These are phyloP conservation scores for Odontothrips loti DNA, from an alignment of 2,888 invertebrate species.

Conservation along the genomic window DNA sequence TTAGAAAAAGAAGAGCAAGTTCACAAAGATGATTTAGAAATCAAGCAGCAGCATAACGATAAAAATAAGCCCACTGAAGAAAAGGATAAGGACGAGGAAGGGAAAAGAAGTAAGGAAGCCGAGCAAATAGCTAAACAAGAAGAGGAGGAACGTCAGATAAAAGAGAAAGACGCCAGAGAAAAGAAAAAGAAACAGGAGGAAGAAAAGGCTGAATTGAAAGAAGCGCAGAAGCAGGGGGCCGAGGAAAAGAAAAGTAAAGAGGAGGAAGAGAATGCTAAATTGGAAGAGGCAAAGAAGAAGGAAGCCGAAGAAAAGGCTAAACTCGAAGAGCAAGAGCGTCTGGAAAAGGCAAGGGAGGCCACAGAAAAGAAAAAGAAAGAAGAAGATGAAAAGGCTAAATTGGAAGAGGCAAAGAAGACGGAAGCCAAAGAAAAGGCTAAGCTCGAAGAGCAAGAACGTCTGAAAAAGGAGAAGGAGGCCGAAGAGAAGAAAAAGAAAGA, in stretches of 20 bases:
- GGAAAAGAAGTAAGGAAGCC: constrained; percentile 45
- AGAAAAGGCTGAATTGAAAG: constrained; percentile 30
- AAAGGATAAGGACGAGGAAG: constrained; percentile 34
- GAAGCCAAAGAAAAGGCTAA: constrained; percentile 32
- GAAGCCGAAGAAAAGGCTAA: constrained; percentile 28
- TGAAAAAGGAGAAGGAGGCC: constrained; percentile 27
- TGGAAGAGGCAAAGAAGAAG: constrained; percentile 29
- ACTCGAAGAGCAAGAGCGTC: constrained; percentile 32
- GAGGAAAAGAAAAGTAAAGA: constrained; percentile 35
- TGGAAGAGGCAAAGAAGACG: constrained; percentile 31
- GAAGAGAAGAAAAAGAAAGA: constrained; percentile 31
- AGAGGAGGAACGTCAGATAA: constrained; percentile 35
- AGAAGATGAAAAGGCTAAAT: constrained; percentile 25
- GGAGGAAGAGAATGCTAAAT: constrained; percentile 37
- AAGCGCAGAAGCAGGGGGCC: constrained; percentile 32
- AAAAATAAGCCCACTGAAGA: constrained; percentile 35
- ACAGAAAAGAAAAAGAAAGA: constrained; percentile 35
- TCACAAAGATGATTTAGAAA: constrained; percentile 31
- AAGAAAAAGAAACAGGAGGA: constrained; percentile 27
- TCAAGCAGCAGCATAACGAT: constrained; percentile 37
- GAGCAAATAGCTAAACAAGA: constrained; percentile 39
- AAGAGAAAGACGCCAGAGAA: constrained; percentile 32
- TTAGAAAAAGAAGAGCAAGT: neutral
- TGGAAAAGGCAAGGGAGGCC: constrained; percentile 35
- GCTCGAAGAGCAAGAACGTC: constrained; percentile 29